Evolutionary conservation across 2,888 invertebrate genomes (phyloP).

Genomic region (Lottia scabra): DNA sequence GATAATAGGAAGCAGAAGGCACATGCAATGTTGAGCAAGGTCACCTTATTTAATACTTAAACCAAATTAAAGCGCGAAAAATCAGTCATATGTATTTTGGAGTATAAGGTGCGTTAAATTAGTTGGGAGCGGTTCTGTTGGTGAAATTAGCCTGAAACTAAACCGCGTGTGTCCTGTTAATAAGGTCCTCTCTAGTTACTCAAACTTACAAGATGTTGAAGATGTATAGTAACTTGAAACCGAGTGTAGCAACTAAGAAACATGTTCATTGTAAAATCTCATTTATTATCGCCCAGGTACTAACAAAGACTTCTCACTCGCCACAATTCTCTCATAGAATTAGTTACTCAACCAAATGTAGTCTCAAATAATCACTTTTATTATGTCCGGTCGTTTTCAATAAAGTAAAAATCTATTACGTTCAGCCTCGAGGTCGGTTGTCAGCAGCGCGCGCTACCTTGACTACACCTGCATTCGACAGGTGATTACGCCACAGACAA

Average conservation of each 20-base stretch:
- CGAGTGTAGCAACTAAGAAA: neutral
- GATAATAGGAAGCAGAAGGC: too few relatives aligned
- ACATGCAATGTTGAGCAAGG: too few relatives aligned
- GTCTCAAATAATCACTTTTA: neutral
- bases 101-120: too few relatives aligned
- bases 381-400: neutral
- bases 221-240: neutral
- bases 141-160: too few relatives aligned
- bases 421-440: neutral
- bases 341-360: neutral
- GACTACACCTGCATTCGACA: constrained; percentile 1
- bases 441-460: constrained; percentile 1
- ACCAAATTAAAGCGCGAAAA: too few relatives aligned
- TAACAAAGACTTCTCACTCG: neutral
- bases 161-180: too few relatives aligned
- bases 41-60: too few relatives aligned
- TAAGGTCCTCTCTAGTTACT: too few relatives aligned
- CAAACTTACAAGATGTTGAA: too few relatives aligned
- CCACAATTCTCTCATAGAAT: neutral
- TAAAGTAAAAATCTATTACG: neutral
- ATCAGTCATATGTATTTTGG: too few relatives aligned
- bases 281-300: neutral
- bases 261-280: neutral
- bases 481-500: constrained; percentile 7
- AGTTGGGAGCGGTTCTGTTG: too few relatives aligned